phyloP scores from a whole-genome alignment of 2,113 vertebrate genomes.

The Hippocampus guttulatus region DNA sequence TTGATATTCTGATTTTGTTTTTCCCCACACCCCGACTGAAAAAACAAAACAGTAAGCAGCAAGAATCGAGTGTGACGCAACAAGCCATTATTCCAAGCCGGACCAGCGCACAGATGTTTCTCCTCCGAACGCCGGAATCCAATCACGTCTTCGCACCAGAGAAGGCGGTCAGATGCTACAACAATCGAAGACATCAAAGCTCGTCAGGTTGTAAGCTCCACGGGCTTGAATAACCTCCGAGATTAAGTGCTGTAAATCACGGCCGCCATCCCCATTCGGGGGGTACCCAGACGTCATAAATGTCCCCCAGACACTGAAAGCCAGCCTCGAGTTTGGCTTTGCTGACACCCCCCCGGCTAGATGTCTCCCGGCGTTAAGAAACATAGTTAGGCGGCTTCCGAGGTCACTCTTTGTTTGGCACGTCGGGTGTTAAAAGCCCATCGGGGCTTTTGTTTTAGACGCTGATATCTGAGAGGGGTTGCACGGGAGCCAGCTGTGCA shows the following conservation, averaged over 20 bases:
- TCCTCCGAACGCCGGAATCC: slow-evolving; percentile 43
- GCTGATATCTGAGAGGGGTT: slow-evolving; percentile 34
- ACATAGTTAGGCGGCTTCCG: slow-evolving; percentile 26
- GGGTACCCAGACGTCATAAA: slow-evolving; percentile 64
- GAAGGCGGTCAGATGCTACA: slow-evolving; percentile 60
- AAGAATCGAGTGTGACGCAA: slow-evolving; percentile 25
- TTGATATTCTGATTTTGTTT: too few species aligned
- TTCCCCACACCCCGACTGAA: background rate
- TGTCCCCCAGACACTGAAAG: slow-evolving; percentile 55
- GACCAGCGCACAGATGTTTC: slow-evolving; percentile 59
- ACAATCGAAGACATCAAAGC: slow-evolving; percentile 68
- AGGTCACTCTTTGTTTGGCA: slow-evolving; percentile 51
- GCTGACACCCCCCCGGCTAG: slow-evolving; percentile 43
- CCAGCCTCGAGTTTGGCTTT: slow-evolving; percentile 42
- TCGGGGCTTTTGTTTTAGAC: slow-evolving; percentile 51
- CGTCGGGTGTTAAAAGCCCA: slow-evolving; percentile 33
- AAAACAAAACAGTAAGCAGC: slow-evolving; percentile 39
- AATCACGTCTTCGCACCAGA: slow-evolving; percentile 45
- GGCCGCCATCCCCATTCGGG: slow-evolving; percentile 45
- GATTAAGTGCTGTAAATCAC: slow-evolving; percentile 61
- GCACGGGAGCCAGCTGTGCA: slow-evolving; percentile 56
- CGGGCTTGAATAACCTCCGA: slow-evolving; percentile 58
- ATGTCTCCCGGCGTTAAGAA: slow-evolving; percentile 20
- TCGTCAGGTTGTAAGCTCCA: slow-evolving; percentile 44
- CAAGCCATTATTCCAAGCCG: slow-evolving; percentile 51